phyloP scores from a whole-genome alignment of 2,888 invertebrate genomes.

The Latheticus oryzae region DNA sequence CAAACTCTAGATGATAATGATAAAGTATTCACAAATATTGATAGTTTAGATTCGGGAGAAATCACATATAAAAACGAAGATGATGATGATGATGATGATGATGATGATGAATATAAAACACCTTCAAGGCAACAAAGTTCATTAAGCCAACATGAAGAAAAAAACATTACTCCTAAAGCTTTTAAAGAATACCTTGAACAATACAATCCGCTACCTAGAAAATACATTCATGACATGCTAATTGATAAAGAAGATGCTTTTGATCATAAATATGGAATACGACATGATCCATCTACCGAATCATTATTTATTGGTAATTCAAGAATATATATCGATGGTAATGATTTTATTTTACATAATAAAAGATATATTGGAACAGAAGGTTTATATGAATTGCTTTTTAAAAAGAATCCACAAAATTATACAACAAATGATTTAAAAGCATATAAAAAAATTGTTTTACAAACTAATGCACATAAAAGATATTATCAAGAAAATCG shows the following conservation, averaged over 20 bases:
- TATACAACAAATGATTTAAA: conserved; percentile 16
- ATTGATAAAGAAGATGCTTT: conserved; percentile 29
- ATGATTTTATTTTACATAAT: conserved; percentile 34
- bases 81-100: conserved; percentile 4
- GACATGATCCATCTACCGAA: conserved; percentile 31
- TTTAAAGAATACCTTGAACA: conserved; percentile 27
- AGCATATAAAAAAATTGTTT: conserved; percentile 16
- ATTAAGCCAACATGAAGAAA: not conserved
- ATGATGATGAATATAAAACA: not conserved
- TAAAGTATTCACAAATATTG: conserved; percentile 5
- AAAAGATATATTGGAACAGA: conserved; percentile 15
- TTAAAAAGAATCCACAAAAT: conserved; percentile 31
- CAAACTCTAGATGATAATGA: not conserved
- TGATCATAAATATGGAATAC: conserved; percentile 42
- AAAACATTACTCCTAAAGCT: not conserved
- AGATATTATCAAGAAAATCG: conserved; percentile 27
- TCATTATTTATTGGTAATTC: conserved; percentile 32
- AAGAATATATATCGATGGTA: conserved; percentile 8
- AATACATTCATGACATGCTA: conserved; percentile 22
- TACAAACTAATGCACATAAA: conserved; percentile 35
- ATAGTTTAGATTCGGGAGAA: not conserved
- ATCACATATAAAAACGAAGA: conserved; percentile 10
- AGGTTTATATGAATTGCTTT: conserved; percentile 43
- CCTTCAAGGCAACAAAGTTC: not conserved
- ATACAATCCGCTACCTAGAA: conserved; percentile 38